Base-by-base conservation (phyloP, 2,888 invertebrate species). In the Epinotia brunnichana region DNA sequence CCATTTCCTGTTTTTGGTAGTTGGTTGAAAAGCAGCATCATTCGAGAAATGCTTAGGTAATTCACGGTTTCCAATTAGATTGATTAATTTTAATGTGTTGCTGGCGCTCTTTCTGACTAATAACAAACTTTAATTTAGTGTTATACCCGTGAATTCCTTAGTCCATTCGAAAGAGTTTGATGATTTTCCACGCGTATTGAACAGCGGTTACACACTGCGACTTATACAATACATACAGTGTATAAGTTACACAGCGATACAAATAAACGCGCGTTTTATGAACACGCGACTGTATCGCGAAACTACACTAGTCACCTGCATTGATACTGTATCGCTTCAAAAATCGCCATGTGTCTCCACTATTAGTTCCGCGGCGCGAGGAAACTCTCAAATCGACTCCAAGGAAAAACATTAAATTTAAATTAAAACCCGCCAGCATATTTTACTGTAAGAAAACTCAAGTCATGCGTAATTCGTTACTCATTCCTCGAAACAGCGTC, bases 401-500 rank as follows among this genome's bases (percentile, higher is more conserved):
- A 44, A 13, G 44, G 44, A 44, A 15, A 15, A 44, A 44, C 15
- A 44, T 44, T 44, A 44, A 41, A 41, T 1, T 41, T 11, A 44
- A 15, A 15, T 44, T 15, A 44, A 44, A 44, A 44, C 15, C 15
- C 5, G 15, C 3, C 13, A 15, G 29, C 7, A 29, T 29, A 29
- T 29, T 29, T 5, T 29, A 29, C 29, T 29, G 29, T 29, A 5
- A 5, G n/a, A 15, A 15, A 44, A n/a, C 15, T 3, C 44, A 15
- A 15, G 44, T 15, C 4, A 15, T n/a, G n/a, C n/a, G 48, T 48
- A n/a, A 7, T n/a, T 48, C n/a, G 48, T 48, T n/a, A 48, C 48
- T 48, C 48, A 48, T 48, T 56, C 24, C 13, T 1, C 13, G 56
- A 53, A 53, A 64, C 64, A 39, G 54, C 53, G 17, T 64, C 53